These are phyloP conservation scores for Sympetrum striolatum DNA, from an alignment of 2,888 invertebrate genomes.

Conservation along the genomic window DNA sequence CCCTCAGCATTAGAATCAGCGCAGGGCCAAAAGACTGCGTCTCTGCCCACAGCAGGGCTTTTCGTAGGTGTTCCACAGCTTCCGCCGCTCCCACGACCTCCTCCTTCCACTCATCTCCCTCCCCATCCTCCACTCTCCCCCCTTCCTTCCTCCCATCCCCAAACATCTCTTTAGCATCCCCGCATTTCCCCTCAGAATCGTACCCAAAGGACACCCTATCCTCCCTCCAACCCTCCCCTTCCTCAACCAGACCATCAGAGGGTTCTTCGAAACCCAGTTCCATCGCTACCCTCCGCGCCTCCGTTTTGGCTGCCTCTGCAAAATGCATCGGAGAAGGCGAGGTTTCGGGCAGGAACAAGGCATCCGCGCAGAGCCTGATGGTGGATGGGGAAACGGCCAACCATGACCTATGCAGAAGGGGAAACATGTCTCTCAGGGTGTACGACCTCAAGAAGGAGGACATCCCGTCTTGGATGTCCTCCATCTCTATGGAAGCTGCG, in stretches of 20 bases:
- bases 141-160: constrained; percentile 40
- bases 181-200: background rate
- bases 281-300: constrained; percentile 4
- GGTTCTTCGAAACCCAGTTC: constrained; percentile 5
- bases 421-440: constrained; percentile 60
- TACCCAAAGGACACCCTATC: background rate
- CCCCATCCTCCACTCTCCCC: constrained; percentile 50
- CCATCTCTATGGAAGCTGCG: constrained; percentile 50
- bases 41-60: constrained; percentile 62
- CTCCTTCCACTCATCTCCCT: background rate
- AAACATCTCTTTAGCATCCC: constrained; percentile 35
- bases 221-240: background rate
- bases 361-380: constrained; percentile 56
- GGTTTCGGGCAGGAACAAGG: constrained; percentile 15
- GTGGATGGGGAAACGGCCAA: constrained; percentile 59
- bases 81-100: constrained; percentile 57
- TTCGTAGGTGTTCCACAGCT: constrained; percentile 58
- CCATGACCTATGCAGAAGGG: constrained; percentile 61
- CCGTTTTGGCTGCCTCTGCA: constrained; percentile 17
- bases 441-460: constrained; percentile 54
- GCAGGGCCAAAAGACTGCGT: constrained; percentile 61
- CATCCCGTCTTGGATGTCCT: constrained; percentile 48
- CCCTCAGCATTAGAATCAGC: constrained; percentile 47
- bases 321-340: constrained; percentile 22
- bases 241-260: background rate